Evolutionary conservation across 92 coral and sea anemone genomes (phyloP).

Genomic region (Bergia puertoricense): DNA sequence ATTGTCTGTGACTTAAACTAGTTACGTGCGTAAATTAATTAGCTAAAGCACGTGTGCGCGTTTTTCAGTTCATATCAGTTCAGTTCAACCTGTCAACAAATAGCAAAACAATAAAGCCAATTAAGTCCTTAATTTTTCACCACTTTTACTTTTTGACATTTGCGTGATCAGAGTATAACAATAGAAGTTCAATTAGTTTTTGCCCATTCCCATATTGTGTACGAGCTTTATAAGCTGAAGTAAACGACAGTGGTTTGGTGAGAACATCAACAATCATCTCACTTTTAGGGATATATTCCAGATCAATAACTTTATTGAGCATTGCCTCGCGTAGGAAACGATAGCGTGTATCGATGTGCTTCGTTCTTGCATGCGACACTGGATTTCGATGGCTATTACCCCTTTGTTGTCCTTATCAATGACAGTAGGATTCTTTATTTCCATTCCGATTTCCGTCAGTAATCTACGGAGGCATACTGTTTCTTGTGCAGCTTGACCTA

Average conservation of each 20-base stretch:
- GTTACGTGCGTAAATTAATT: too few species aligned
- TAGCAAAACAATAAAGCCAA: too few species aligned
- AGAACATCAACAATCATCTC: not conserved
- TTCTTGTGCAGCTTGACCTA: not conserved
- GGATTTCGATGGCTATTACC: not conserved
- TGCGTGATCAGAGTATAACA: too few species aligned
- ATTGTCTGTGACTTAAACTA: too few species aligned
- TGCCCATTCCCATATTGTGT: not conserved
- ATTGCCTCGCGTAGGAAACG: conserved; percentile 14
- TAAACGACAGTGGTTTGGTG: not conserved
- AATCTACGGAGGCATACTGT: not conserved
- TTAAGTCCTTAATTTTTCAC: too few species aligned
- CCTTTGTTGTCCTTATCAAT: not conserved
- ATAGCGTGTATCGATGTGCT: conserved; percentile 34
- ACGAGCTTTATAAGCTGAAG: not conserved
- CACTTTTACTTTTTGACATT: too few species aligned
- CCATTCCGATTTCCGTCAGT: too few species aligned
- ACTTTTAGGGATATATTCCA: not conserved
- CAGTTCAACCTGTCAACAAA: too few species aligned
- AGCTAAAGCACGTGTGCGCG: too few species aligned
- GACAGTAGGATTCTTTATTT: too few species aligned
- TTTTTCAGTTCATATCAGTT: too few species aligned
- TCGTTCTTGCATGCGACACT: conserved; percentile 46
- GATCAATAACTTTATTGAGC: not conserved
- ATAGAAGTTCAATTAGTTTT: not conserved